Conservation (phyloP, 2,797 vertebrate species). For the Echeneis naucrates region DNA sequence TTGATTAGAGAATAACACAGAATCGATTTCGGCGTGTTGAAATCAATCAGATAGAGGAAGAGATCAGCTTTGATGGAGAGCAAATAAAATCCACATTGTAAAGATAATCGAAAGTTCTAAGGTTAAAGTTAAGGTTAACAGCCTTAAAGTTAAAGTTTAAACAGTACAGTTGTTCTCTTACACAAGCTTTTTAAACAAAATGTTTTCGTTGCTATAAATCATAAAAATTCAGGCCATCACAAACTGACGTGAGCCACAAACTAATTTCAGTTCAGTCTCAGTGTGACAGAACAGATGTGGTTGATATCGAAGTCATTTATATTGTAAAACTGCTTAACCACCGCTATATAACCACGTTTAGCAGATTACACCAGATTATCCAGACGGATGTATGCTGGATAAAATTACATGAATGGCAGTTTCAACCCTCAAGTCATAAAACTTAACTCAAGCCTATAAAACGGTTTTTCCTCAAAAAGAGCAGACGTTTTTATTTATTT, state of each 20-base stretch:
- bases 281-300: not conserved
- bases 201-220: too few relatives aligned
- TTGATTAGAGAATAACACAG: too few relatives aligned
- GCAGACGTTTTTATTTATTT: too few relatives aligned
- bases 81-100: not conserved
- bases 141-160: too few relatives aligned
- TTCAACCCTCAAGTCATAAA: not conserved
- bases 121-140: too few relatives aligned
- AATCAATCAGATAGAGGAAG: not conserved
- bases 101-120: too few relatives aligned
- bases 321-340: not conserved
- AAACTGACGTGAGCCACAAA: not conserved
- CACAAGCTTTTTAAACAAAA: too few relatives aligned
- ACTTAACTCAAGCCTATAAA: not conserved
- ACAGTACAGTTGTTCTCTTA: too few relatives aligned
- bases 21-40: not conserved
- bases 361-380: not conserved
- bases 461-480: too few relatives aligned
- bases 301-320: not conserved
- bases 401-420: not conserved
- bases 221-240: too few relatives aligned
- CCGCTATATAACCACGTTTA: too few relatives aligned
- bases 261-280: not conserved
- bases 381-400: too few relatives aligned
- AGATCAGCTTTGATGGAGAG: conserved; percentile 4